These are phyloP conservation scores for Oreohelix idahoensis DNA, from an alignment of 1,140 invertebrate species.

Conservation along the genomic window DNA sequence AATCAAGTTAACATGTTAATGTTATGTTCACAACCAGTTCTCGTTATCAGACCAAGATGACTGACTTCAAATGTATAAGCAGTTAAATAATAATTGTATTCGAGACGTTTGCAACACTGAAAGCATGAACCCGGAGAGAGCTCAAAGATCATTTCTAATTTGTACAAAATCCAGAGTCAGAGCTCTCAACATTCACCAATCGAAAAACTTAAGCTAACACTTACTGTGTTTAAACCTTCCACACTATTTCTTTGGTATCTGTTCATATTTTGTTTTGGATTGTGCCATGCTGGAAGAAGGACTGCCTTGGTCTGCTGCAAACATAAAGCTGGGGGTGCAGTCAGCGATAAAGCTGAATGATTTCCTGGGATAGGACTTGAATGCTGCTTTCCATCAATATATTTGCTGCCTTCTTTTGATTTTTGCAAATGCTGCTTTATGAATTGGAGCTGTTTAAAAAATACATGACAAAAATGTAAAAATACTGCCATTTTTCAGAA, in stretches of 20 bases:
- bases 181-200: no score
- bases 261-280: constrained; percentile 79
- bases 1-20: no score
- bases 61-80: no score
- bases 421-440: constrained; percentile 67
- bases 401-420: constrained; percentile 64
- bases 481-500: neutral
- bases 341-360: constrained; percentile 65
- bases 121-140: no score
- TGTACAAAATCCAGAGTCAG: no score
- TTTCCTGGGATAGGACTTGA: constrained; percentile 68
- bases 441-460: constrained; percentile 44
- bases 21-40: no score
- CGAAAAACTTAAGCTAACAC: constrained; percentile 24
- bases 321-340: constrained; percentile 55
- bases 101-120: no score
- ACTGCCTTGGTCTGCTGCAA: constrained; percentile 53
- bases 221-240: constrained; percentile 84
- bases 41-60: no score
- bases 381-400: constrained; percentile 57
- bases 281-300: constrained; percentile 72
- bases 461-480: constrained; percentile 10
- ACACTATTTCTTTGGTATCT: constrained; percentile 80
- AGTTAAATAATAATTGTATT: no score
- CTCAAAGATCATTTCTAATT: no score